phyloP scores from a whole-genome alignment of 2,113 vertebrate species.

The Craseonycteris thonglongyai region DNA sequence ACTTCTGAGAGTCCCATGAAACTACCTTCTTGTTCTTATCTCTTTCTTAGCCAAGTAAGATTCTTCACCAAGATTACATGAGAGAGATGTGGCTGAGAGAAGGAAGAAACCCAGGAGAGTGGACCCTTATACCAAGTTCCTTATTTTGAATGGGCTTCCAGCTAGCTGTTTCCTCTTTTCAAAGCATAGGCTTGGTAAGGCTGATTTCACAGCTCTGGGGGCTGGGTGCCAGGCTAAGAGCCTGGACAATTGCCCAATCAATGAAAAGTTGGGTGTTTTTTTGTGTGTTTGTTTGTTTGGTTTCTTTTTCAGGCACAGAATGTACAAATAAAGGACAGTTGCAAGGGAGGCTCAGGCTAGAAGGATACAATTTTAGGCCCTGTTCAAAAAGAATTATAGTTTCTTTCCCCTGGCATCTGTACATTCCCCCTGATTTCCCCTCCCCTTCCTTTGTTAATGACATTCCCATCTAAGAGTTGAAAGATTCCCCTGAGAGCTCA shows the following conservation, averaged over 20 bases:
- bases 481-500: not conserved
- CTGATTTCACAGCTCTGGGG: slow-evolving; percentile 16
- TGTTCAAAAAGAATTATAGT: not conserved
- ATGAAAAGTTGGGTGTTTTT: slow-evolving; percentile 45
- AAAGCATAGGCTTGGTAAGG: slow-evolving; percentile 14
- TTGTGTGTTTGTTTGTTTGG: not conserved
- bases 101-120: not conserved
- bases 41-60: not conserved
- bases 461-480: slow-evolving; percentile 28
- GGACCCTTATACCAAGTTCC: not conserved
- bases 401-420: not conserved
- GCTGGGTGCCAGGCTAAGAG: not conserved
- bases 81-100: not conserved
- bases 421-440: not conserved
- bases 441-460: slow-evolving; percentile 9
- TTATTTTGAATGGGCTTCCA: not conserved
- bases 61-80: not conserved
- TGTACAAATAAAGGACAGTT: slow-evolving; percentile 8
- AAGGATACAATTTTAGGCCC: not conserved
- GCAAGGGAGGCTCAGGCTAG: not conserved
- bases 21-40: not conserved
- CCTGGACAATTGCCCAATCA: slow-evolving; percentile 44
- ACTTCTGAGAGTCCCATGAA: not conserved
- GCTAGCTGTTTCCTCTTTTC: not conserved
- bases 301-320: slow-evolving; percentile 3